Base-by-base conservation (phyloP, 2,113 vertebrate species). In the Corvus cornix region DNA sequence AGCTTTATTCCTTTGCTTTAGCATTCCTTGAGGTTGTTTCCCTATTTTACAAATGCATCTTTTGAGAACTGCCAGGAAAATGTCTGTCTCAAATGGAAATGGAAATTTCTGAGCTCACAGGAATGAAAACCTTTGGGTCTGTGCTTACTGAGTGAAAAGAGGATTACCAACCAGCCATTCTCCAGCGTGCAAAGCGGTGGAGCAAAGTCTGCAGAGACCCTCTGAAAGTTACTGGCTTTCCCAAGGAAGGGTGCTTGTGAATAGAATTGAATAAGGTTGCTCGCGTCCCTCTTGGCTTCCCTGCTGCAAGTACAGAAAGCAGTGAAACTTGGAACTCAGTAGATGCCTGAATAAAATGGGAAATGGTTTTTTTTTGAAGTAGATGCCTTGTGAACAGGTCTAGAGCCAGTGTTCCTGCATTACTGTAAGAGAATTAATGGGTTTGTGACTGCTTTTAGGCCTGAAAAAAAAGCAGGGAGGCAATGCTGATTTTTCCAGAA, bases 31-130 rank as follows among this genome's bases (percentile, higher is more conserved):
- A 94, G 87, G 81, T 96, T 89, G 94, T 96, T 96, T 92, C 94
- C 93, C 89, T 77, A 93, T 96, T 94, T 94, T 87, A 93, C 93
- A 82, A 97, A 95, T 72, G 94, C 84, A 89, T 91, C 96, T 96
- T 97, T 97, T 96, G 91, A 96, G 94, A 82, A 79, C 89, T 96
- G 96, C 95, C 96, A 97, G 94, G 94, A 96, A 97, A 95, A 95
- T 4, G 94, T 95, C 95, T 89, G 66, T 93, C 91, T 96, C 89
- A 84, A 94, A 96, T 92, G 84, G 95, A 90, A 97, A 94, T 95
- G 94, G 95, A 96, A 97, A 96, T 87, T 96, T 97, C 93, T 91
- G 94, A 95, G 95, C 93, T 96, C 87, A 84, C 49, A 75, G 77
- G 84, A 81, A 82, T 82, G 91, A 96, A 96, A 96, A 96, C 93